Conservation (phyloP, 2,113 vertebrate species). For the Daubentonia madagascariensis region DNA sequence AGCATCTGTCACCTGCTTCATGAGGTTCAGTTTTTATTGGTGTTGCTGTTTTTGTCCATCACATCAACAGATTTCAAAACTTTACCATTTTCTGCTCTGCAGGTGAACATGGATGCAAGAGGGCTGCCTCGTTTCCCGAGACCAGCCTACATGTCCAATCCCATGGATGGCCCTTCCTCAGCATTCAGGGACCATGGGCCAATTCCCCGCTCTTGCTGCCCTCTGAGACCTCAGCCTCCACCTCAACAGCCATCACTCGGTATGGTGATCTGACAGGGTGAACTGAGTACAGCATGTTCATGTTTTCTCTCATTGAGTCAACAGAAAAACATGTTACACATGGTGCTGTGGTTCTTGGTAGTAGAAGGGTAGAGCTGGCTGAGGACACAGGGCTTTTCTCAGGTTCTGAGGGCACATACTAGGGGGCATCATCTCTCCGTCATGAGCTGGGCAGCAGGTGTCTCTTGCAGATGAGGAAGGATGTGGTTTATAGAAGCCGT, state of each 20-base stretch:
- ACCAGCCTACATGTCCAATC: too few relatives aligned
- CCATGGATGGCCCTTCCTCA: background rate
- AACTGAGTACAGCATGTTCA: too few relatives aligned
- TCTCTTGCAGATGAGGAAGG: background rate
- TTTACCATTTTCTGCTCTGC: background rate
- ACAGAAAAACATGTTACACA: background rate
- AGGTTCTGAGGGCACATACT: background rate
- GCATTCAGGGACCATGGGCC: constrained; percentile 65
- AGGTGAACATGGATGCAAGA: background rate
- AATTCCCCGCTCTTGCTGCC: constrained; percentile 74
- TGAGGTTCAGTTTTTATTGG: background rate
- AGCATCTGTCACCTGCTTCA: background rate
- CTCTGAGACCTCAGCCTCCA: constrained; percentile 27
- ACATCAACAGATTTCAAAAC: background rate
- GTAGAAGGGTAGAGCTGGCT: too few relatives aligned
- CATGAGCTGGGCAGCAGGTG: background rate
- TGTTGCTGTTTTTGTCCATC: background rate
- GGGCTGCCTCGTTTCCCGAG: background rate
- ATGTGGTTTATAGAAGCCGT: background rate
- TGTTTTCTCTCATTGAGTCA: background rate
- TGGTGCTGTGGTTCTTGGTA: background rate
- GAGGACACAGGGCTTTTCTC: background rate
- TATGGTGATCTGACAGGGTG: background rate
- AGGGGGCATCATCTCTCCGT: background rate
- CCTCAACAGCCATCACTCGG: background rate